Percentiles rank a stretch among this genome's conserved stretches.
Evolutionary conservation across 2,113 vertebrate species (phyloP).

Genomic region (Eulemur macaco): DNA sequence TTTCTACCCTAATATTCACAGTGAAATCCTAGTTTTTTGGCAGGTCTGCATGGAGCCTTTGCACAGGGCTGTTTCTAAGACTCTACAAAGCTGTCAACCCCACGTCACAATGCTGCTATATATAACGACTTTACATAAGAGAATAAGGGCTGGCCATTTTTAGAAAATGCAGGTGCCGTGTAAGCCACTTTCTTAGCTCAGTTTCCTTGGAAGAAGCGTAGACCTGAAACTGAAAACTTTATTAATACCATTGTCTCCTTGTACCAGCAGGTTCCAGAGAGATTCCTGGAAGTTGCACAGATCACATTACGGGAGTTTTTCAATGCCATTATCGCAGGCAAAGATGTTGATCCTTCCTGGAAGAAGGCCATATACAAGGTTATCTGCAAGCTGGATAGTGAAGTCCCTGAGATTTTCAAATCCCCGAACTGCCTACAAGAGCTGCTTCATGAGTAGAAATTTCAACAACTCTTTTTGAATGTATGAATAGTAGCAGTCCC

Average conservation of each 20-base stretch:
- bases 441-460: slow-evolving; percentile 98
- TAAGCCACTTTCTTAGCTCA: slow-evolving; percentile 86
- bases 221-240: slow-evolving; percentile 93
- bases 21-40: neutral
- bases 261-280: slow-evolving; percentile 96
- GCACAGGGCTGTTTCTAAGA: slow-evolving; percentile 75
- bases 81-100: slow-evolving; percentile 81
- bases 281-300: slow-evolving; percentile 99
- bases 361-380: slow-evolving; percentile 99
- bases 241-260: slow-evolving; percentile 91
- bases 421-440: slow-evolving; percentile 99
- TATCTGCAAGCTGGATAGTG: slow-evolving; percentile 99
- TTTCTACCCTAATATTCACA: neutral
- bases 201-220: slow-evolving; percentile 89
- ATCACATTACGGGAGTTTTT: slow-evolving; percentile 99
- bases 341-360: slow-evolving; percentile 99
- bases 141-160: slow-evolving; percentile 86
- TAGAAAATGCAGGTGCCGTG: slow-evolving; percentile 88
- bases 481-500: slow-evolving; percentile 88
- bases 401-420: slow-evolving; percentile 99
- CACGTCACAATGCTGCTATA: slow-evolving; percentile 86
- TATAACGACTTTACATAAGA: slow-evolving; percentile 88
- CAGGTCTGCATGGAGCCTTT: slow-evolving; percentile 75
- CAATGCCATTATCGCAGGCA: slow-evolving; percentile 98
- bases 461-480: slow-evolving; percentile 88